phyloP scores from a whole-genome alignment of 2,113 vertebrate species.

The Vulpes lagopus region DNA sequence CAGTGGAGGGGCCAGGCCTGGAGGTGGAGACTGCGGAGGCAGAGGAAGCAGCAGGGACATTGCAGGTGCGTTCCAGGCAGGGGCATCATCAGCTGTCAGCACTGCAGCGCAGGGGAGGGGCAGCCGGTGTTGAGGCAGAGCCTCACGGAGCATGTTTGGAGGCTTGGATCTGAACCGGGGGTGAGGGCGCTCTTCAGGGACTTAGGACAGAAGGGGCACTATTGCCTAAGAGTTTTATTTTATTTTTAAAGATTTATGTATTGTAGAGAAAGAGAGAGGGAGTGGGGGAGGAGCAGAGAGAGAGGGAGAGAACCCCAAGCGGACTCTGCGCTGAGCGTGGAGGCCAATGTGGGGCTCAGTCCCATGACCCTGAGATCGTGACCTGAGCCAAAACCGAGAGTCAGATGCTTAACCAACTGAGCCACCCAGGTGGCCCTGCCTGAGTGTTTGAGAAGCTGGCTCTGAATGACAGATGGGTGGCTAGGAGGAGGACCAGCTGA shows the following conservation, averaged over 20 bases:
- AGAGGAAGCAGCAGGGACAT: neutral
- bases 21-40: neutral
- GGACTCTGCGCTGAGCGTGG: neutral
- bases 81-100: rapidly evolving
- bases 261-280: neutral
- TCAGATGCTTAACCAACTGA: neutral
- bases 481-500: neutral
- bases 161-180: neutral
- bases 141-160: neutral
- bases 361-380: neutral
- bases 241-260: neutral
- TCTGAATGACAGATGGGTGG: neutral
- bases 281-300: neutral
- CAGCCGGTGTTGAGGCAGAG: neutral
- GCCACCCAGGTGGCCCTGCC: neutral
- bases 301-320: neutral
- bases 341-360: neutral
- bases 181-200: neutral
- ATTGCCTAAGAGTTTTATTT: neutral
- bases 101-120: neutral
- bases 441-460: neutral
- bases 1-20: neutral
- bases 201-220: too few relatives aligned
- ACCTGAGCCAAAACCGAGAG: neutral
- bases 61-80: neutral